Base-by-base conservation (phyloP, 2,113 vertebrate species). In the Ascaphus truei region DNA sequence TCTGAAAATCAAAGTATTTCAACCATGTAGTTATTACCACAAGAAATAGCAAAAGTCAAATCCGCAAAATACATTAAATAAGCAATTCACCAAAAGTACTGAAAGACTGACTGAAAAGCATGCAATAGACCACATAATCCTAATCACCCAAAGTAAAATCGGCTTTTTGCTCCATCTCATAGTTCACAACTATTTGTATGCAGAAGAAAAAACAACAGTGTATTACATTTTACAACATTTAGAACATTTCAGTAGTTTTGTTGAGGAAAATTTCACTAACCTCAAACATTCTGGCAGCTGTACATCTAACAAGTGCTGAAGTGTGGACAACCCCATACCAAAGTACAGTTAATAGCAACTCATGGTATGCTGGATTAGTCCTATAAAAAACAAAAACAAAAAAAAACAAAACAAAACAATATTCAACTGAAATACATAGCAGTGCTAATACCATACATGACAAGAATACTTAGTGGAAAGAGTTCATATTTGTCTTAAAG, bases 281-380 rank as follows among this genome's bases (percentile, higher is more conserved):
- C 94, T 99, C 97, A 82, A 99, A 99, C 96, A 99, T 99, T 80
- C 95, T 92, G 45, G 97, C 97, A 76, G 96, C 93, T 4, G 97
- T 98, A 72, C 97, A 98, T 22, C 96, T 91, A 37, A 99, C 97
- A 43, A 98, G 93, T 31, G 97, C 97, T 7, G 96, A 99, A 1
- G 97, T 99, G 72, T 99, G 97, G 55, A 99, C 97, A 60, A 99
- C 97, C 11, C 97, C 97, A 71, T 99, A 99, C 97, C 97, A 99
- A 41, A 99, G 80, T 30, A 99, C 97, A 51, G 96, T 98, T 73
- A 99, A 82, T 2, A 99, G 80, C 31, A 98, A 75, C 76, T 99
- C 97, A 43, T 99, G 97, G 73, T 98, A 99, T 27, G 94, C 96
- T 50, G 97, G 97, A 74, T 99, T 99, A 71, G 97, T 94, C 62